phyloP scores from a whole-genome alignment of 2,888 invertebrate genomes.

The Deroplatys truncata region DNA sequence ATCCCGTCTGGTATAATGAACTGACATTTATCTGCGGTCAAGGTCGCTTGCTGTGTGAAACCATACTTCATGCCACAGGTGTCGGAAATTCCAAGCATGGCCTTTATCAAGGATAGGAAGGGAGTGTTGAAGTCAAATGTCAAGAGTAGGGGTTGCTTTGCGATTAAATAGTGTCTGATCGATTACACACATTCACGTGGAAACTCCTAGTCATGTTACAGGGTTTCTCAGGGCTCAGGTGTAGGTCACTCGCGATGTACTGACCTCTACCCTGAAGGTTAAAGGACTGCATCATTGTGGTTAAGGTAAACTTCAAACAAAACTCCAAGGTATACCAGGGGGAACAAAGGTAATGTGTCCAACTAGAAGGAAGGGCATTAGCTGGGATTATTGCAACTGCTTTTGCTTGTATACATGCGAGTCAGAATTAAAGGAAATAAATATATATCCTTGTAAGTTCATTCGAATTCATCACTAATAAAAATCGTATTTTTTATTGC shows the following conservation, averaged over 20 bases:
- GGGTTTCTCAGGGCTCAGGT: neutral
- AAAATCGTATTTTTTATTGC: no score
- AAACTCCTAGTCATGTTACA: neutral
- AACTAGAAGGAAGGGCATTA: no score
- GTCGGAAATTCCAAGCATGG: neutral
- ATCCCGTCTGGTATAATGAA: neutral
- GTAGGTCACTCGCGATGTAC: neutral
- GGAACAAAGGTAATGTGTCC: no score
- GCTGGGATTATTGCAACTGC: no score
- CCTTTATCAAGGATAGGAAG: neutral
- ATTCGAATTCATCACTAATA: no score
- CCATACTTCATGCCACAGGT: neutral
- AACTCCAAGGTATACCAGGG: no score
- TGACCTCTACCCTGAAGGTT: neutral
- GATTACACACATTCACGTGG: neutral
- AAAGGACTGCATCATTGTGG: no score
- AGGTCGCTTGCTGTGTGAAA: neutral
- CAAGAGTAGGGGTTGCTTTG: neutral
- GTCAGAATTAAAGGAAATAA: no score
- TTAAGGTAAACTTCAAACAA: no score
- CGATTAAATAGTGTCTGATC: neutral
- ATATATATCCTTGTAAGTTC: no score
- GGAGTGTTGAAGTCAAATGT: neutral
- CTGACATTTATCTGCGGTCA: neutral
- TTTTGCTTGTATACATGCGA: no score